phyloP scores from a whole-genome alignment of 2,888 invertebrate genomes.

The Laothoe populi region DNA sequence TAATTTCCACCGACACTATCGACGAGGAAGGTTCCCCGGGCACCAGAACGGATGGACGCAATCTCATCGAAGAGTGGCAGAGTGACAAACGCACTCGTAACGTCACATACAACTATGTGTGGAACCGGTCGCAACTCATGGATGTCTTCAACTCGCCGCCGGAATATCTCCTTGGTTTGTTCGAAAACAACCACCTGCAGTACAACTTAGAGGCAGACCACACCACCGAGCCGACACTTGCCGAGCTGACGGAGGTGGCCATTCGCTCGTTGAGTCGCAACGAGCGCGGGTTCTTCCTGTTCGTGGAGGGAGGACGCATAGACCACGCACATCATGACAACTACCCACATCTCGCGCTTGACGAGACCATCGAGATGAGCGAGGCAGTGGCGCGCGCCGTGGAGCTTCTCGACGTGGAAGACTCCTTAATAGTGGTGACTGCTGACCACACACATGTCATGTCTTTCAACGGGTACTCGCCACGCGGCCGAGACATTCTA shows the following conservation, averaged over 20 bases:
- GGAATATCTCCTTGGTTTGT: constrained; percentile 86
- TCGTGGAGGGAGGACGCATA: constrained; percentile 88
- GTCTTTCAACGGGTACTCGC: constrained; percentile 87
- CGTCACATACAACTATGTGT: constrained; percentile 76
- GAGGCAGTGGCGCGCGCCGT: constrained; percentile 80
- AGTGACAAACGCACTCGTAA: constrained; percentile 64
- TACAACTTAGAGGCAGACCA: constrained; percentile 85
- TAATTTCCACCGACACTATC: constrained; percentile 77
- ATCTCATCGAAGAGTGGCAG: constrained; percentile 88
- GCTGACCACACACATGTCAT: constrained; percentile 91
- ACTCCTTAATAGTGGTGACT: constrained; percentile 91
- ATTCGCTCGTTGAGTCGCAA: constrained; percentile 87
- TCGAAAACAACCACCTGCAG: constrained; percentile 85
- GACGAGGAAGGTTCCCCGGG: constrained; percentile 81
- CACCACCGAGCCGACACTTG: constrained; percentile 85
- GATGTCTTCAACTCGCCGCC: constrained; percentile 70
- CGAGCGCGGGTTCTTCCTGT: constrained; percentile 88
- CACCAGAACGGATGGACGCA: constrained; percentile 82
- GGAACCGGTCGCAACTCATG: constrained; percentile 84
- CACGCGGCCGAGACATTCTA: constrained; percentile 68
- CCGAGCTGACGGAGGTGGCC: constrained; percentile 80
- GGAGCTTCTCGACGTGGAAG: constrained; percentile 61
- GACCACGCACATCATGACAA: constrained; percentile 87
- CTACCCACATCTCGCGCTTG: constrained; percentile 83
- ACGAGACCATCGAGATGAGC: constrained; percentile 88